Base-by-base conservation (phyloP, 2,888 invertebrate genomes). In the Hirtodrosophila duncani region DNA sequence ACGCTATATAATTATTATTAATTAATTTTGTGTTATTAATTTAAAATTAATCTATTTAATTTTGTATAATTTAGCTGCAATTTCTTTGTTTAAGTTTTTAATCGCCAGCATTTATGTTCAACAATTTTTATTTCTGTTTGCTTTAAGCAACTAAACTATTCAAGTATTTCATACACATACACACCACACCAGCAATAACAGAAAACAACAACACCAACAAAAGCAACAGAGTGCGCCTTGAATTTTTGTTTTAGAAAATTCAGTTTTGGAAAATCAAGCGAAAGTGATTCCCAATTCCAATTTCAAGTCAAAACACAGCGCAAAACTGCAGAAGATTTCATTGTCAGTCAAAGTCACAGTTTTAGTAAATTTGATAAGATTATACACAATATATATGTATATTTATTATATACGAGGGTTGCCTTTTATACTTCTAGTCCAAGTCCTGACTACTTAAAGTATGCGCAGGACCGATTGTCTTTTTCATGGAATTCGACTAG, bases 221-320 rank as follows among this genome's bases (percentile, higher is more conserved):
- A 21, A 36, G 21, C 2, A 13, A 8, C n/a, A 46, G 38, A 23
- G 14, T 43, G 64, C 59, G 59, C 58, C 48, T 67, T 67, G 79
- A 69, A 81, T 79, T 81, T 79, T 81, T 78, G 77, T 81, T 78
- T 78, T 81, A 75, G 56, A 81, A 75, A 75, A 63, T 81, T 79
- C 79, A 67, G 61, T 63, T 70, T n/a, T n/a, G n/a, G n/a, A n/a
- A 43, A 29, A 39, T 23, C 27, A 31, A 23, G 21, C 5, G n/a
- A 17, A 10, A 34, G 21, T 13, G 11, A 20, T 20, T n/a, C 1
- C 6, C n/a, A 3, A 38, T 26, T 9, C 2, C 24, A 42, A 63
- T 56, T 67, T 67, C 72, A 42, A 42, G 64, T 52, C 37, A n/a
- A n/a, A n/a, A n/a, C n/a, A n/a, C n/a, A 67, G 68, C 61, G 67